phyloP scores from a whole-genome alignment of 2,888 invertebrate genomes.

The Bellardia pandia region DNA sequence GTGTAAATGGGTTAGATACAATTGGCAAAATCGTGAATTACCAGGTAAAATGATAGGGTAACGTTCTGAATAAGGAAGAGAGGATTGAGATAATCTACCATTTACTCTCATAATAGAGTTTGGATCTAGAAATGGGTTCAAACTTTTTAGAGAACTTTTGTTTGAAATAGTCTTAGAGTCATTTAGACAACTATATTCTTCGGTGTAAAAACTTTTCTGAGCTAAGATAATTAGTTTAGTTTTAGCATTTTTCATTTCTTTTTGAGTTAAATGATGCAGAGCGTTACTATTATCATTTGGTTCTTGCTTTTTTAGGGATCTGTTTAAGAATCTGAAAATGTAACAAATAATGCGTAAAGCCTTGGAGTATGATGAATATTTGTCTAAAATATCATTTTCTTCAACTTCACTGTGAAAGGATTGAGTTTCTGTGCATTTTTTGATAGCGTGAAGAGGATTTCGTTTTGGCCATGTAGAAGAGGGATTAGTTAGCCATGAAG shows the following conservation, averaged over 20 bases:
- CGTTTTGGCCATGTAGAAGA: slow-evolving; percentile 19
- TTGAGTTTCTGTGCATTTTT: not conserved
- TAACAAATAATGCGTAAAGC: slow-evolving; percentile 5
- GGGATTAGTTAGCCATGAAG: slow-evolving; percentile 5
- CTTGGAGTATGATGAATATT: not conserved
- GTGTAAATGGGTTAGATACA: too few relatives aligned
- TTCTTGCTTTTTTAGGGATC: not conserved
- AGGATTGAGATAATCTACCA: slow-evolving; percentile 22
- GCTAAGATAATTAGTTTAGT: not conserved
- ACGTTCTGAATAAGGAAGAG: too few relatives aligned
- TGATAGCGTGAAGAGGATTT: not conserved
- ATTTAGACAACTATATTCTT: not conserved
- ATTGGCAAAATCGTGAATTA: too few relatives aligned
- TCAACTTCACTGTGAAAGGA: not conserved
- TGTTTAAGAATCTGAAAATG: too few relatives aligned
- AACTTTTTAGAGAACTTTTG: slow-evolving; percentile 4
- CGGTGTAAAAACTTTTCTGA: slow-evolving; percentile 10
- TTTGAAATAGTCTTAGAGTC: not conserved
- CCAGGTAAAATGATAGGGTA: too few relatives aligned
- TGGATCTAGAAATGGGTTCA: slow-evolving; percentile 30
- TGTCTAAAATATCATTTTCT: not conserved
- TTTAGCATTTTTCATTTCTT: not conserved
- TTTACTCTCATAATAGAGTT: not conserved
- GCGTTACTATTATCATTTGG: too few relatives aligned
- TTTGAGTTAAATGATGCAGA: not conserved